Percentiles rank a stretch among this genome's conserved stretches.
phyloP scores from a whole-genome alignment of 1,140 invertebrate species.

The Drosophila setifemur region DNA sequence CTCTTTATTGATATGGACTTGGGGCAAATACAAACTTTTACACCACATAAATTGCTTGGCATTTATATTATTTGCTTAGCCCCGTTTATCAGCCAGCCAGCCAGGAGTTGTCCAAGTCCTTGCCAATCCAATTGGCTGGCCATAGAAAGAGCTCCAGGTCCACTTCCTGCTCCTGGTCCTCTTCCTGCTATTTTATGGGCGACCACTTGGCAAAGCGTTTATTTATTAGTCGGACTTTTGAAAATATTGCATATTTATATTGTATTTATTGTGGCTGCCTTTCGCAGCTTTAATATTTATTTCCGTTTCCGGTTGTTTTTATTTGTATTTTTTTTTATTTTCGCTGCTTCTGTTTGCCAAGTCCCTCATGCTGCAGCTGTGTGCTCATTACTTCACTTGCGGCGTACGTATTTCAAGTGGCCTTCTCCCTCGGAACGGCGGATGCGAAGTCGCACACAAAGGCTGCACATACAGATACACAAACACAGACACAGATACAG shows the following conservation, averaged over 20 bases:
- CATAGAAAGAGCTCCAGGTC: constrained; percentile 22
- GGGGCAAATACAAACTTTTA: constrained; percentile 64
- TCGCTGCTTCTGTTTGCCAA: constrained; percentile 24
- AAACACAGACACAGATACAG: neutral
- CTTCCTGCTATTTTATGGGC: constrained; percentile 39
- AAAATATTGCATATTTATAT: constrained; percentile 68
- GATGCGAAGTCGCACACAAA: constrained; percentile 24
- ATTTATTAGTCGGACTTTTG: constrained; percentile 76
- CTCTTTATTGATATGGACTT: constrained; percentile 17
- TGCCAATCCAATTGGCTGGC: constrained; percentile 49
- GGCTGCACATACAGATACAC: no score
- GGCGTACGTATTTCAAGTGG: constrained; percentile 76
- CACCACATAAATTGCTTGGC: constrained; percentile 72
- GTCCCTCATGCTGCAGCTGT: constrained; percentile 58
- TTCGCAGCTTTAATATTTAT: constrained; percentile 75
- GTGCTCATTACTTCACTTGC: constrained; percentile 76
- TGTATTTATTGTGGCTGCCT: constrained; percentile 60
- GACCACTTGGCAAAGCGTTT: constrained; percentile 50
- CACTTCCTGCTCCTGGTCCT: neutral
- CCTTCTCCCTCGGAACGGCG: constrained; percentile 28
- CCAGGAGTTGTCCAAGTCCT: constrained; percentile 37
- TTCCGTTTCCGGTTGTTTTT: constrained; percentile 53
- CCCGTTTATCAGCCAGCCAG: constrained; percentile 71
- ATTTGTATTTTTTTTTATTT: neutral
- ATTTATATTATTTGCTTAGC: constrained; percentile 72